Evolutionary conservation across 2,797 vertebrate genomes (phyloP), one percentile per base, ranked within the genome.

Genomic region (Sebastes hubbsi): DNA sequence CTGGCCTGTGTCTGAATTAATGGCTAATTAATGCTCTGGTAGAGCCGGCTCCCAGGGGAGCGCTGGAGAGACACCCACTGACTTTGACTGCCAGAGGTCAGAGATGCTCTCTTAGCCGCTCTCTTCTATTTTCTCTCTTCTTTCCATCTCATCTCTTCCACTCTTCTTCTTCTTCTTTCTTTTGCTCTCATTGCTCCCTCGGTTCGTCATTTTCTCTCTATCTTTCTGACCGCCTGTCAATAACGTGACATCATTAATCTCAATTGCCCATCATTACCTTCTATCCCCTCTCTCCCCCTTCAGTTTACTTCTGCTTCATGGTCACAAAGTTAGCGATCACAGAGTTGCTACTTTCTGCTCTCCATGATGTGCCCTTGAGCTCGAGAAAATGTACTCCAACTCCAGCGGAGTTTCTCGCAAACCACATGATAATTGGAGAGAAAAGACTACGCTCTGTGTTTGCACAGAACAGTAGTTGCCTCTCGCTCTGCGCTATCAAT

Each of bases 21-120:
- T 91, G 85, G 88, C 87, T 92, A 94, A 93, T 93, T 92, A 93
- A 88, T 88, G 83, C 81, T 88, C 67, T 83, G 55, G 83, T 91
- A 38, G 83, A 90, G 83, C 73, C 1, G 58, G 73, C 65, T 88
- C 91, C 81, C 89, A 69, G 56, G 74, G 80, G 90, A 86, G 38
- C 30, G 8, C 63, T 65, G 84, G 55, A 84, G 82, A 87, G 76
- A 87, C 86, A 66, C 87, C 81, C 84, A 68, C 87, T 87, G 88
- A 89, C 91, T 90, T 90, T 88, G 75, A 81, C 81, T 88, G 80
- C 85, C 69, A 88, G 89, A 91, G 91, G 93, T 91, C 92, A 88
- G 68, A 78, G 49, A 86, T 71, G 49, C 66, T 83, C 78, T 75
- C 81, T 72, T 65, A 25, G 38, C 49, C 54, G n/a, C 64, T 78